Conservation (phyloP, 30 jellyfish, hydroid and myxozoan genomes). For the Aurelia aurita region DNA sequence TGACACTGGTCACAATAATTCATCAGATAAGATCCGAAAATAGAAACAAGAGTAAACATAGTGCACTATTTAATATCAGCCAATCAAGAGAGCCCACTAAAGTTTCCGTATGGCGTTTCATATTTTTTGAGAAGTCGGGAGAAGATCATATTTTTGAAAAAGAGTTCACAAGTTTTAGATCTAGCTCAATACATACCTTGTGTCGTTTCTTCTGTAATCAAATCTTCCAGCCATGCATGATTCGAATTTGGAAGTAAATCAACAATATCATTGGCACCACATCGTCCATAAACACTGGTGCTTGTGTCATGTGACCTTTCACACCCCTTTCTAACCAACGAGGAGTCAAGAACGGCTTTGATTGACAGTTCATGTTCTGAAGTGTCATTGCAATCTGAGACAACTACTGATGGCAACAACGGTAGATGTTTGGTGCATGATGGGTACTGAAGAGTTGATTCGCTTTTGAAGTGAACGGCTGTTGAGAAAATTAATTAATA, state of each 20-base stretch:
- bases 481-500: no score
- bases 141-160: no score
- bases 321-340: constrained; percentile 76
- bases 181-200: constrained; percentile 45
- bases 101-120: no score
- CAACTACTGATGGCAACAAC: constrained; percentile 30
- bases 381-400: constrained; percentile 53
- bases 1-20: no score
- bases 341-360: constrained; percentile 64
- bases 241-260: constrained; percentile 68
- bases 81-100: no score
- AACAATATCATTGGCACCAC: constrained; percentile 54
- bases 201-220: constrained; percentile 49
- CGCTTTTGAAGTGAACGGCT: constrained; percentile 24
- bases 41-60: no score
- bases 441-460: constrained; percentile 29
- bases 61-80: no score
- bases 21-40: no score
- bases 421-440: constrained; percentile 61
- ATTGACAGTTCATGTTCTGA: constrained; percentile 55
- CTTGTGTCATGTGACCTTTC: constrained; percentile 61
- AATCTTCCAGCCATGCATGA: constrained; percentile 61
- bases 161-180: no score
- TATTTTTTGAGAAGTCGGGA: no score
- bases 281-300: constrained; percentile 42